These are phyloP conservation scores for Apodemia hepburni DNA, from an alignment of 2,888 invertebrate genomes.

Conservation along the genomic window DNA sequence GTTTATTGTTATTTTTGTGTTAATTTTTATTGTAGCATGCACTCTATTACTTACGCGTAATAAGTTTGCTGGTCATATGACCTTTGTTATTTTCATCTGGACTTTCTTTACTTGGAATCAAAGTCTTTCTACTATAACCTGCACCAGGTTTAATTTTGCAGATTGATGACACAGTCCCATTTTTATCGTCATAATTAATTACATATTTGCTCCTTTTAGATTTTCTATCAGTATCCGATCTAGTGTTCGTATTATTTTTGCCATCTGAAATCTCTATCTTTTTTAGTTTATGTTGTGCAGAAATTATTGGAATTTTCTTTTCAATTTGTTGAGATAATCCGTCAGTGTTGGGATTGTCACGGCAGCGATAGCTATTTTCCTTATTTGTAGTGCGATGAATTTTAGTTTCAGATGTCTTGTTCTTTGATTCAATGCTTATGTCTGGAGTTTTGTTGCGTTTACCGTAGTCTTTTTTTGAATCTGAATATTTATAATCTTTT, in stretches of 20 bases:
- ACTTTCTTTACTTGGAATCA: slow-evolving; percentile 51
- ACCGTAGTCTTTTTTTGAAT: not conserved
- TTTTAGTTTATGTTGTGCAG: slow-evolving; percentile 23
- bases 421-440: not conserved
- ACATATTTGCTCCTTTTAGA: slow-evolving; percentile 61
- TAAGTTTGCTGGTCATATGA: slow-evolving; percentile 54
- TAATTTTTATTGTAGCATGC: slow-evolving; percentile 51
- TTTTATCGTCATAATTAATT: slow-evolving; percentile 72
- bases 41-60: slow-evolving; percentile 72
- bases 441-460: not conserved
- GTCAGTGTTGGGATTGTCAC: not conserved
- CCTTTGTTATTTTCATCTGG: slow-evolving; percentile 47
- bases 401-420: slow-evolving; percentile 10
- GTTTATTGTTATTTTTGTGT: slow-evolving; percentile 52
- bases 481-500: not conserved
- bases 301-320: slow-evolving; percentile 18
- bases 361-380: not conserved
- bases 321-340: slow-evolving; percentile 9
- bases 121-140: slow-evolving; percentile 45
- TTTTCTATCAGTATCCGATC: slow-evolving; percentile 37
- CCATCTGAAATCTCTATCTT: slow-evolving; percentile 28
- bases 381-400: not conserved
- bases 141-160: slow-evolving; percentile 57
- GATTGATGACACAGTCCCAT: slow-evolving; percentile 69
- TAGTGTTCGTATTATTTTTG: slow-evolving; percentile 31